Conservation (phyloP, 2,888 invertebrate genomes). For the Alentia gelatinosa region DNA sequence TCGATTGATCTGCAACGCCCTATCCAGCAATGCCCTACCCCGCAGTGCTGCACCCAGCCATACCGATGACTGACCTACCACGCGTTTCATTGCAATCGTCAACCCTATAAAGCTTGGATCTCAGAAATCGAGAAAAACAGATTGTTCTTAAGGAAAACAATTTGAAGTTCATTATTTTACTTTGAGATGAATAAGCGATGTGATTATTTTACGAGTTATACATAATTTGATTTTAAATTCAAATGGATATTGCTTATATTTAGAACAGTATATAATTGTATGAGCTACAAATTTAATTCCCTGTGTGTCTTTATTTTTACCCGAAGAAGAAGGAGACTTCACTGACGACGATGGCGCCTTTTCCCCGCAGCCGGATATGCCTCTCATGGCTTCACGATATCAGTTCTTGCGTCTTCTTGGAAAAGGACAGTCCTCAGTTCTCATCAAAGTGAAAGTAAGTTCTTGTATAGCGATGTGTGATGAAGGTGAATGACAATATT, state of each 20-base stretch:
- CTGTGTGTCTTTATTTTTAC: not conserved
- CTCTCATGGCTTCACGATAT: conserved; percentile 70
- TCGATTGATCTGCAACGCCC: too few species aligned
- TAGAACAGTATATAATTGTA: not conserved
- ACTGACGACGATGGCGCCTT: conserved; percentile 44
- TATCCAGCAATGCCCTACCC: too few species aligned
- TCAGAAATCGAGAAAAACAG: too few species aligned
- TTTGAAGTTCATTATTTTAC: not conserved
- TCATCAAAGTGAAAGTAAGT: conserved; percentile 71
- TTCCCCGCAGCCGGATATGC: conserved; percentile 63
- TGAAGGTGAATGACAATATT: too few species aligned
- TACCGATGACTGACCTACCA: too few species aligned
- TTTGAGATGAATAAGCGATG: not conserved
- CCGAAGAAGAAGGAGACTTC: not conserved
- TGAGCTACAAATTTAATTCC: not conserved
- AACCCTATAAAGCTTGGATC: too few species aligned
- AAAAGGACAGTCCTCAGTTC: conserved; percentile 72
- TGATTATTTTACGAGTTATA: not conserved
- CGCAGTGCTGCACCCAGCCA: too few species aligned
- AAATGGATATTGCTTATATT: not conserved
- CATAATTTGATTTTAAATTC: not conserved
- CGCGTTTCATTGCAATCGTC: too few species aligned
- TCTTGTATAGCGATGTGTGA: too few species aligned
- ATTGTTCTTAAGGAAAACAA: not conserved
- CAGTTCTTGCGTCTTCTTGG: conserved; percentile 67